These are phyloP conservation scores for Muscina levida DNA, from an alignment of 2,888 invertebrate species.

Conservation along the genomic window DNA sequence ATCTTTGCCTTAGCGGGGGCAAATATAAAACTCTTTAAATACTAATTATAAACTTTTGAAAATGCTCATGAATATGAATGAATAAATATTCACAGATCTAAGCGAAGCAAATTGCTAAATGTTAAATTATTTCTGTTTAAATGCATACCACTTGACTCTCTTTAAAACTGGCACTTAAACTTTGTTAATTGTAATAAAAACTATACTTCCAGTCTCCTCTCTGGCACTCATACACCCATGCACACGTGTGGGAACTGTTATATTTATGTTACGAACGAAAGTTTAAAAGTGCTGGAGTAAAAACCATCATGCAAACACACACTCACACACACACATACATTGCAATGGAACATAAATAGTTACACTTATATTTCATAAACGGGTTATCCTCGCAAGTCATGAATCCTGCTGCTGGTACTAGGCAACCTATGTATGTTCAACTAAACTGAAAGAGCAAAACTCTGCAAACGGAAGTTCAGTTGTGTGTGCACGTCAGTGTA, in stretches of 20 bases:
- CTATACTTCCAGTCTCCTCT: not conserved
- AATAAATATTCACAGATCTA: no score
- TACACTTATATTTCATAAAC: slow-evolving; percentile 31
- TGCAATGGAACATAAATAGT: slow-evolving; percentile 1
- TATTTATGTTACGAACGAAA: not conserved
- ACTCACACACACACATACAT: not conserved
- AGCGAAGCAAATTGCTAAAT: not conserved
- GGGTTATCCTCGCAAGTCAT: slow-evolving; percentile 24
- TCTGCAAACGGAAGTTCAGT: no score
- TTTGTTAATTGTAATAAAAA: slow-evolving; percentile 30
- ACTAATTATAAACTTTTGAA: no score
- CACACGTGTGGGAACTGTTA: not conserved
- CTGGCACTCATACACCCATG: not conserved
- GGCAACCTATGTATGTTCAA: no score
- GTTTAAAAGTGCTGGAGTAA: not conserved
- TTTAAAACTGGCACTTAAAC: slow-evolving; percentile 22
- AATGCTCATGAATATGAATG: no score
- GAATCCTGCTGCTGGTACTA: not conserved
- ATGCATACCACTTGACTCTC: slow-evolving; percentile 14
- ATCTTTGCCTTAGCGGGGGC: no score
- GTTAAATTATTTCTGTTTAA: slow-evolving; percentile 18
- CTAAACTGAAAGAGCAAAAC: no score
- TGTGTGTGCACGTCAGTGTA: no score
- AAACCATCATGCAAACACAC: no score
- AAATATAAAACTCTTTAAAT: no score